A percentile compares a stretch with the other conserved stretches of the same genome.
phyloP scores from a whole-genome alignment of 2,797 vertebrate genomes.

The Sebastes oblongus region DNA sequence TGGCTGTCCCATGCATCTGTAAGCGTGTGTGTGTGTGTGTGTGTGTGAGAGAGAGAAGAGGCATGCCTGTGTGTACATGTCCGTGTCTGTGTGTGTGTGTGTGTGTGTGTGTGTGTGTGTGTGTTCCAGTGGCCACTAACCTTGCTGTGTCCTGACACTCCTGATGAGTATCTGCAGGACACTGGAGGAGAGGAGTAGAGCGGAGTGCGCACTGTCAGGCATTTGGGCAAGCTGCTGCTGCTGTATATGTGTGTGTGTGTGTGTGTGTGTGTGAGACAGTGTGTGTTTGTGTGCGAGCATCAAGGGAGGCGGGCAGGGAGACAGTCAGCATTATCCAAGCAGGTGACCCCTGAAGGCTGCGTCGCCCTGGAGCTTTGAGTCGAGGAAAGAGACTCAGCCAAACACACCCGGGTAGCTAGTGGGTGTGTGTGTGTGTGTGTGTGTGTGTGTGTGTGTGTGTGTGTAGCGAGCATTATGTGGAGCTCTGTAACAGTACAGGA shows the following conservation, averaged over 20 bases:
- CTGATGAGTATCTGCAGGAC: slow-evolving; percentile 99
- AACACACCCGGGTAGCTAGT: slow-evolving; percentile 73
- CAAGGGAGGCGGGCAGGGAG: slow-evolving; percentile 83
- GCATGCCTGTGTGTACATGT: slow-evolving; percentile 2
- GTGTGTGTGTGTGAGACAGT: slow-evolving; percentile 11
- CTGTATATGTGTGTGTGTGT: slow-evolving; percentile 23
- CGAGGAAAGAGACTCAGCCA: slow-evolving; percentile 77
- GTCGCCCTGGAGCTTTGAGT: slow-evolving; percentile 82
- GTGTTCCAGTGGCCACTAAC: slow-evolving; percentile 97
- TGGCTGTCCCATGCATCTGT: slow-evolving; percentile 76
- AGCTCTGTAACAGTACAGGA: slow-evolving; percentile 75
- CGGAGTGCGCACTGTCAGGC: slow-evolving; percentile 93
- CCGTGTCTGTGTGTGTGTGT: slow-evolving; percentile 9
- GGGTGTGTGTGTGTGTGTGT: slow-evolving; percentile 11
- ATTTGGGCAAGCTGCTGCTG: slow-evolving; percentile 86
- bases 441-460: slow-evolving; percentile 4
- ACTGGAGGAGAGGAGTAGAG: slow-evolving; percentile 92
- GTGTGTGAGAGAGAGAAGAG: slow-evolving; percentile 53
- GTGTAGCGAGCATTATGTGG: slow-evolving; percentile 58
- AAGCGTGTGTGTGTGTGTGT: slow-evolving; percentile 67
- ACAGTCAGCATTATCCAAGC: slow-evolving; percentile 97
- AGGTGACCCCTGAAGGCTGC: slow-evolving; percentile 99
- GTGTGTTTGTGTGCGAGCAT: slow-evolving; percentile 85
- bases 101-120: slow-evolving; percentile 79
- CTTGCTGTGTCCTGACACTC: slow-evolving; percentile 99